A percentile compares a stretch with the other conserved stretches of the same genome.
Evolutionary conservation across 2,113 vertebrate species (phyloP).

Genomic region (Cryptomyrus ogoouensis): DNA sequence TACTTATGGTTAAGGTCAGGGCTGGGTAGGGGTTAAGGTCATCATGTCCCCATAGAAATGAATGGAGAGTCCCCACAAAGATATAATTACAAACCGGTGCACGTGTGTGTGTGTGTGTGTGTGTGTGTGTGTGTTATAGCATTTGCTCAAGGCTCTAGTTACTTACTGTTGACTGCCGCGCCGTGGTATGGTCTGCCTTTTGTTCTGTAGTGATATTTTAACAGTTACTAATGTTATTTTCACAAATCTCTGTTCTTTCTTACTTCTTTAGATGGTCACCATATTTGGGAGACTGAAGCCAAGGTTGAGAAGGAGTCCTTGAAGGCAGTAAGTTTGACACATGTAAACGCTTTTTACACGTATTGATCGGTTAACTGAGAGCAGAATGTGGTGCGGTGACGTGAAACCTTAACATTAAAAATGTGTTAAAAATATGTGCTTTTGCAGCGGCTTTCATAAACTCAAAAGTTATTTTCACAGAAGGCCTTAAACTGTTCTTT

Average conservation of each 20-base stretch:
- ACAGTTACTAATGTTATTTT: background rate
- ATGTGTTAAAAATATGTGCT: background rate
- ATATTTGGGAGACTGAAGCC: conserved; percentile 95
- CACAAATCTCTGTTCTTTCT: background rate
- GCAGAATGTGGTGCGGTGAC: background rate
- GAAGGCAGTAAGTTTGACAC: conserved; percentile 79
- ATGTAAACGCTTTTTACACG: background rate
- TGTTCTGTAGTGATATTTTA: background rate
- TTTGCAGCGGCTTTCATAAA: background rate
- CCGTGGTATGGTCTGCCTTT: background rate
- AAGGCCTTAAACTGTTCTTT: background rate
- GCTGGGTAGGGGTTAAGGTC: no score
- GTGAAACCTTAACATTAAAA: background rate
- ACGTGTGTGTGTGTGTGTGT: background rate
- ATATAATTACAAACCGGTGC: no score
- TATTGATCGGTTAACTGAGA: background rate
- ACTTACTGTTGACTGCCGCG: background rate
- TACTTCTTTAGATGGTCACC: conserved; percentile 83
- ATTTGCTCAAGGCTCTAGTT: background rate
- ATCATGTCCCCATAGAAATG: no score
- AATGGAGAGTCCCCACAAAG: no score
- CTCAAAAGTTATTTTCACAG: background rate
- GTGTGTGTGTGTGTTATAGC: background rate
- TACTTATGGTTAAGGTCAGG: no score
- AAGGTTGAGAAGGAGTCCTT: conserved; percentile 87